A percentile compares a stretch with the other conserved stretches of the same genome.
Conservation (phyloP, 2,888 invertebrate genomes). For the Synanthedon tipuliformis region DNA sequence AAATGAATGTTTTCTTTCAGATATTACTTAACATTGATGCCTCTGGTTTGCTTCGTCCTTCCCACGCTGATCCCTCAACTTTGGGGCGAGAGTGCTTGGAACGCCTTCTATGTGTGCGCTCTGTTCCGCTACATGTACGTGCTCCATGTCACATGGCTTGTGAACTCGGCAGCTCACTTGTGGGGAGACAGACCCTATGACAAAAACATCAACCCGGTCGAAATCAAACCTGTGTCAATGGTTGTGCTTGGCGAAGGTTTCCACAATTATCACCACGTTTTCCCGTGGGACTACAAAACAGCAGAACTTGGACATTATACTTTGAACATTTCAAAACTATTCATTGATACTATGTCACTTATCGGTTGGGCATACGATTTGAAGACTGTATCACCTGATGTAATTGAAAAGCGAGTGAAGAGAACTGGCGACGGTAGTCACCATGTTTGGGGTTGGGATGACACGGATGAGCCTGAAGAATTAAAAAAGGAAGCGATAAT, state of each 20-base stretch:
- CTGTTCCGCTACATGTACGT: conserved; percentile 82
- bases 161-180: conserved; percentile 89
- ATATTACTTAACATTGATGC: conserved; percentile 79
- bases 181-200: conserved; percentile 82
- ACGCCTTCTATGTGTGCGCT: conserved; percentile 75
- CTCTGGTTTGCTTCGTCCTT: conserved; percentile 79
- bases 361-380: conserved; percentile 90
- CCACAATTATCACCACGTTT: conserved; percentile 89
- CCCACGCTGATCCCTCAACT: conserved; percentile 80
- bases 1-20: conserved; percentile 42
- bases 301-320: conserved; percentile 79
- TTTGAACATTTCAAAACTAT: conserved; percentile 78
- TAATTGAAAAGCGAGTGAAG: conserved; percentile 76
- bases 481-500: conserved; percentile 24
- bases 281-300: conserved; percentile 89
- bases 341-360: conserved; percentile 82
- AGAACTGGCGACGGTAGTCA: conserved; percentile 82
- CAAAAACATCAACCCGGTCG: conserved; percentile 77
- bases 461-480: conserved; percentile 52
- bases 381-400: conserved; percentile 79
- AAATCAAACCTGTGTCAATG: conserved; percentile 75
- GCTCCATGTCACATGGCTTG: conserved; percentile 88
- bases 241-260: conserved; percentile 82
- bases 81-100: conserved; percentile 79
- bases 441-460: conserved; percentile 81